Base-by-base conservation (phyloP, 2,113 vertebrate genomes). In the Synchiropus splendidus region DNA sequence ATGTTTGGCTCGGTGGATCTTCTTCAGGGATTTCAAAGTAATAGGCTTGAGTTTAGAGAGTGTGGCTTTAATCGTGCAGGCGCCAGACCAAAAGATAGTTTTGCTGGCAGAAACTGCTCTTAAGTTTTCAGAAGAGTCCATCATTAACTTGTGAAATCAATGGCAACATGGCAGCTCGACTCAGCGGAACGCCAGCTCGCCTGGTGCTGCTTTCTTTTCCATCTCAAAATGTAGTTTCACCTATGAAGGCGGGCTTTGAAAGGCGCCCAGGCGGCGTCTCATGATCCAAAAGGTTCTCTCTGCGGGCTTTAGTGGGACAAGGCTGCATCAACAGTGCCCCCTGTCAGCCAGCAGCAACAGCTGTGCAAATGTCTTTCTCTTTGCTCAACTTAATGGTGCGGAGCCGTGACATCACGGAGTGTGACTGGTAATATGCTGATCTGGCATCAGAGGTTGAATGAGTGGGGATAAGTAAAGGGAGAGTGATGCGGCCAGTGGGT, bases 391-490 rank as follows among this genome's bases (percentile, higher is more conserved):
- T 45, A 18, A 45, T 41, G 48, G 48, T 17, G 31, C 53, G 54
- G 45, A 57, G 17, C 39, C 12, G 54, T 48, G 64, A 67, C 61
- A 73, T 69, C 69, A 52, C 45, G 18, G 14, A 36, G 54, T 72
- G 55, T 63, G 64, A 62, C 42, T 9, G 38, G 46, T 15, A 49
- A 63, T 58, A 70, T 64, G 72, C 70, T 75, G 71, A 68, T 66
- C 58, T 62, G 63, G 65, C 64, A 9, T 69, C 59, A 42, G 43
- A 56, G 61, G 44, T 70, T 43, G 30, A 61, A 64, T 9, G 30
- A 61, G 61, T 9, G 6, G 59, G 62, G 65, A 79, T 77, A 75
- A 70, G 72, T 79, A 74, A 71, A 53, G 56, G 58, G 50, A 70
- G 58, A 71, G 50, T 40, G 41, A n/a, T 58, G 73, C 59, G 45